Evolutionary conservation across 2,113 vertebrate species (phyloP).

Genomic region (Chelonoidis abingdonii): DNA sequence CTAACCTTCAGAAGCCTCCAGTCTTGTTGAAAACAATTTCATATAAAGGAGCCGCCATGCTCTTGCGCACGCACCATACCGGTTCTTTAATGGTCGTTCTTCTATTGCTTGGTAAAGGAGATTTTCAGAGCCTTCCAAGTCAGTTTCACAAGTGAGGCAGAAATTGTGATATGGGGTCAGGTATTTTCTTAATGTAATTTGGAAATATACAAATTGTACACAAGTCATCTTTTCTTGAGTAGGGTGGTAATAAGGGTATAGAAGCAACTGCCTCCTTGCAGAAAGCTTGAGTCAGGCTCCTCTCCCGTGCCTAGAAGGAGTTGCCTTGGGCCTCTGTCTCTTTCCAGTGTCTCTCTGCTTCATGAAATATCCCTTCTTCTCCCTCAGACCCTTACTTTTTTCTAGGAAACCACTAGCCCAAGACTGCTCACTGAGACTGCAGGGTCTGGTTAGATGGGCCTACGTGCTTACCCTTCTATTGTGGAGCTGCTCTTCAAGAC

Average conservation of each 20-base stretch:
- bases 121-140: background rate
- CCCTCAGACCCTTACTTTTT: background rate
- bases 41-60: background rate
- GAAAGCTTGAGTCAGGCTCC: background rate
- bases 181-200: background rate
- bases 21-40: background rate
- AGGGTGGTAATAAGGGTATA: background rate
- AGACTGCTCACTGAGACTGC: background rate
- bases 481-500: background rate
- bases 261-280: background rate
- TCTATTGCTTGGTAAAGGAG: background rate
- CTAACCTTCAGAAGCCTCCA: background rate
- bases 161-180: background rate
- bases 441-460: background rate
- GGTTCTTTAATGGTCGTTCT: background rate
- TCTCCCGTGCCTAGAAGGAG: background rate
- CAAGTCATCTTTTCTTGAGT: background rate
- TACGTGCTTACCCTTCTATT: background rate
- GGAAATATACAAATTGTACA: background rate
- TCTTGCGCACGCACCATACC: background rate
- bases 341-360: background rate
- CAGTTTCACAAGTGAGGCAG: background rate
- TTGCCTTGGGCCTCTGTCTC: background rate
- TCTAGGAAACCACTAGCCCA: background rate
- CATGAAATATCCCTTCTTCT: background rate